Evolutionary conservation across 2,888 invertebrate genomes (phyloP).

Genomic region (Cephus nigrinus): DNA sequence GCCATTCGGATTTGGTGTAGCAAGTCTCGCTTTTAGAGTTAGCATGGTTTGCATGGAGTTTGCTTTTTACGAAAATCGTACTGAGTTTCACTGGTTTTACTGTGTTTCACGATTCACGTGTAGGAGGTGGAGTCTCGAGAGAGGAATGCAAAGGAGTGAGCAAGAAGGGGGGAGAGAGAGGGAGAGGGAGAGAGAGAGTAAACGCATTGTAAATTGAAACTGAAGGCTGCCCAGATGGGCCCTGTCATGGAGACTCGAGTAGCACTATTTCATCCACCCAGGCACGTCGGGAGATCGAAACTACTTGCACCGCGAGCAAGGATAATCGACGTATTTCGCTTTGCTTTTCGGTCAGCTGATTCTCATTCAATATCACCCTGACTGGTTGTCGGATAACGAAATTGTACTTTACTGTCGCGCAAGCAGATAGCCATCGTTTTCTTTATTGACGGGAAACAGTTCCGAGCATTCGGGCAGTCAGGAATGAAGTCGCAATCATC

Average conservation of each 20-base stretch:
- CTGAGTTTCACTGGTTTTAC: neutral
- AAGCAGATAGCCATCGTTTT: neutral
- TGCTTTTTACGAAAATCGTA: neutral
- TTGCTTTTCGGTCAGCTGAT: neutral
- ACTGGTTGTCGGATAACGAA: neutral
- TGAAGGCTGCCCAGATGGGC: constrained; percentile 53
- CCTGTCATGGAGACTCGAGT: constrained; percentile 46
- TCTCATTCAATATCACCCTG: neutral
- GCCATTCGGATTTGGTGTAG: neutral
- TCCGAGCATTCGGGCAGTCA: neutral
- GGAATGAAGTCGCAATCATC: neutral
- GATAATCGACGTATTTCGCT: neutral
- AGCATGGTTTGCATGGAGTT: neutral
- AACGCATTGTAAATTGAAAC: constrained; percentile 56
- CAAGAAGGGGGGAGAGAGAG: constrained; percentile 18
- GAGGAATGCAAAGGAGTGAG: constrained; percentile 29
- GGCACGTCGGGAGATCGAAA: constrained; percentile 35
- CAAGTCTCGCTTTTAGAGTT: neutral
- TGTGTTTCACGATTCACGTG: constrained; percentile 44
- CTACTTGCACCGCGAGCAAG: neutral
- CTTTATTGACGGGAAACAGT: neutral
- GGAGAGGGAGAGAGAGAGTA: neutral
- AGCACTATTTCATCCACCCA: constrained; percentile 51
- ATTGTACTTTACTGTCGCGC: neutral
- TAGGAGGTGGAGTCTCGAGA: constrained; percentile 41